Evolutionary conservation across 2,797 vertebrate genomes (phyloP), one percentile per base, ranked within the genome.

Genomic region (Sandelia bainsii): DNA sequence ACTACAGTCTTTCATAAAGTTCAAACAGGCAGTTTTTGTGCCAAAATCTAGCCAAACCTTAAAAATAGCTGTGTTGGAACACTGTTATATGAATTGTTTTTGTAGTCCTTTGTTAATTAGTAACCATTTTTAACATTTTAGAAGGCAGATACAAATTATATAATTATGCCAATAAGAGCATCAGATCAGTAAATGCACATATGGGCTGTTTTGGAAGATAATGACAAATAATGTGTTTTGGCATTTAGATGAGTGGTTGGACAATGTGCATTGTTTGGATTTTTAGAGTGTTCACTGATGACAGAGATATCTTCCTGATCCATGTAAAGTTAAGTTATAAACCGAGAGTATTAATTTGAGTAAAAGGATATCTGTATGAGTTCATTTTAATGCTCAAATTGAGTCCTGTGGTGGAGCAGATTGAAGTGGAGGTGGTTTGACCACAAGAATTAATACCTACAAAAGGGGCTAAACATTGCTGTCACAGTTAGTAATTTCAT

Each of bases 391-490:
- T 84, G 83, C 81, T 61, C 61, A 86, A 87, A 87, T 88, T 78
- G 81, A 83, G 87, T 89, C 82, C 85, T 79, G 82, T 51, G 73
- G 86, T 72, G 83, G 82, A 76, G 76, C 73, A 81, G 82, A 93
- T 91, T 91, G 78, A 91, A 91, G 74, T 73, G 52, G 53, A 82
- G 83, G 72, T 68, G 68, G 78, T 89, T 79, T 88, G 90, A 90
- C 91, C 81, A 34, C 72, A 85, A 87, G 69, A 87, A 86, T 89
- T 85, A 82, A 88, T 81, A 89, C 66, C 76, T 84, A 85, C 88
- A 87, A 89, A 87, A 82, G 79, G 62, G 79, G 70, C 80, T 87
- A 84, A 91, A 89, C 76, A 77, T 90, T 90, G 89, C 82, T 91
- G 91, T 92, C 90, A 85, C 75, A 84, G 85, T 89, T 75, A 79